Evolutionary conservation across 2,888 invertebrate genomes (phyloP).

Genomic region (Dryobotodes eremita): DNA sequence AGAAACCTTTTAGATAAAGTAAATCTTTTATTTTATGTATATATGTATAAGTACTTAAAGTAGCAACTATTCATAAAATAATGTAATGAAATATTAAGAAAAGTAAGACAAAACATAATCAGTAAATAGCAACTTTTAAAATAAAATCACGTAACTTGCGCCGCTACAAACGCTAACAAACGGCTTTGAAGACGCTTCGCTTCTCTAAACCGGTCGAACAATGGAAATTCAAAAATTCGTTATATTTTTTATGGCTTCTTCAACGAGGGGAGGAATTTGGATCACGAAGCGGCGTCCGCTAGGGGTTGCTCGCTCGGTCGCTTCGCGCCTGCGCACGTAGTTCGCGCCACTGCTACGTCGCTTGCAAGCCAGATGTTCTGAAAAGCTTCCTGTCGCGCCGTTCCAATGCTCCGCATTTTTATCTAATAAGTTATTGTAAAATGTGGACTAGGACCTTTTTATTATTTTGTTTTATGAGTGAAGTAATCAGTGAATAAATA

Average conservation of each 20-base stretch:
- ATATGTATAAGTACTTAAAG: background rate
- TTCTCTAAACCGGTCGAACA: conserved; percentile 85
- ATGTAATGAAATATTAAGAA: background rate
- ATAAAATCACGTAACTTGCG: conserved; percentile 23
- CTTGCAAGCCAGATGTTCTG: conserved; percentile 90
- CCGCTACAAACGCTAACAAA: conserved; percentile 57
- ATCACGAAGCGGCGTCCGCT: conserved; percentile 83
- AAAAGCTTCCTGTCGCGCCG: conserved; percentile 90
- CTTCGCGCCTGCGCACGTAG: conserved; percentile 90
- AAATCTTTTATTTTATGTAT: background rate
- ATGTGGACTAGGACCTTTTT: conserved; percentile 86
- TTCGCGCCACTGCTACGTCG: conserved; percentile 91
- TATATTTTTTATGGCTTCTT: conserved; percentile 89
- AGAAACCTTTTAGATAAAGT: background rate
- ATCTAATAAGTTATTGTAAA: conserved; percentile 83
- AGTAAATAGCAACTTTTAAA: conserved; percentile 5
- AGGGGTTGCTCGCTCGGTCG: conserved; percentile 87
- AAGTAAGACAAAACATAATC: conserved; percentile 7
- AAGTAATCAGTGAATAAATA: conserved; percentile 84
- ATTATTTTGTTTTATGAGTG: conserved; percentile 83
- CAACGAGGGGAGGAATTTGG: conserved; percentile 86
- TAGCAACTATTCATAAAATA: background rate
- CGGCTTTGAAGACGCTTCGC: conserved; percentile 64
- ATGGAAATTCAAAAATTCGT: conserved; percentile 89
- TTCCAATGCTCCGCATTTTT: conserved; percentile 85